Percentiles rank a stretch among this genome's conserved stretches.
Evolutionary conservation across 2,888 invertebrate genomes (phyloP).

Genomic region (Teleiodes luculella): DNA sequence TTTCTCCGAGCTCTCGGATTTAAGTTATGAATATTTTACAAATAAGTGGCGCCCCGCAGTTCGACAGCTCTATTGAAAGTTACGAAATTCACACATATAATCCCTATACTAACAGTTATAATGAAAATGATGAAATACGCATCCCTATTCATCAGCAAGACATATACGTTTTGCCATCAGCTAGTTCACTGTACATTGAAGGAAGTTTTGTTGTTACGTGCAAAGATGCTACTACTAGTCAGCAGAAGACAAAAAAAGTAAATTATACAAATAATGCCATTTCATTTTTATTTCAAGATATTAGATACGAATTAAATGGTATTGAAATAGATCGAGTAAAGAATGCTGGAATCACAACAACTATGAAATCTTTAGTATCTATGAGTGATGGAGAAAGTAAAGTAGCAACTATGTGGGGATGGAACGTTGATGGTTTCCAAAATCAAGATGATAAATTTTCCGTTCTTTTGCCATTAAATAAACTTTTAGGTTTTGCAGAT

Average conservation of each 20-base stretch:
- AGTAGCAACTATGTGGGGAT: neutral
- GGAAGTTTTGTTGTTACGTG: constrained; percentile 6
- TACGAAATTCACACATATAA: constrained; percentile 24
- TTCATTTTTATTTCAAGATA: constrained; percentile 11
- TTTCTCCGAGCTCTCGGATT: constrained; percentile 21
- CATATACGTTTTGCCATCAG: constrained; percentile 23
- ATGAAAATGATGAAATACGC: constrained; percentile 25
- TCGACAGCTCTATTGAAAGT: constrained; percentile 22
- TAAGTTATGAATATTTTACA: constrained; percentile 19
- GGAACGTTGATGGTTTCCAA: neutral
- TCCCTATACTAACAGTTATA: constrained; percentile 17
- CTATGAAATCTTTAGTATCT: constrained; percentile 26
- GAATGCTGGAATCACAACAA: constrained; percentile 22
- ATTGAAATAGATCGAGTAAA: constrained; percentile 21
- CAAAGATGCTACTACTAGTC: constrained; percentile 1
- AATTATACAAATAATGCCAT: constrained; percentile 11
- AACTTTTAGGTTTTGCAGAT: constrained; percentile 23
- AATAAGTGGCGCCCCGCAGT: constrained; percentile 13
- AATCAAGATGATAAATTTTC: constrained; percentile 21
- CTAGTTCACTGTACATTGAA: constrained; percentile 23
- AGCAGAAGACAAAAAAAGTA: neutral
- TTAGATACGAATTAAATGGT: constrained; percentile 18
- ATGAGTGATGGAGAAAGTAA: neutral
- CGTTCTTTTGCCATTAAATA: constrained; percentile 11
- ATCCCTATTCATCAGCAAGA: constrained; percentile 26